A percentile compares a stretch with the other conserved stretches of the same genome.
Conservation (phyloP, 2,797 vertebrate genomes). For the Sebastes cheni region DNA sequence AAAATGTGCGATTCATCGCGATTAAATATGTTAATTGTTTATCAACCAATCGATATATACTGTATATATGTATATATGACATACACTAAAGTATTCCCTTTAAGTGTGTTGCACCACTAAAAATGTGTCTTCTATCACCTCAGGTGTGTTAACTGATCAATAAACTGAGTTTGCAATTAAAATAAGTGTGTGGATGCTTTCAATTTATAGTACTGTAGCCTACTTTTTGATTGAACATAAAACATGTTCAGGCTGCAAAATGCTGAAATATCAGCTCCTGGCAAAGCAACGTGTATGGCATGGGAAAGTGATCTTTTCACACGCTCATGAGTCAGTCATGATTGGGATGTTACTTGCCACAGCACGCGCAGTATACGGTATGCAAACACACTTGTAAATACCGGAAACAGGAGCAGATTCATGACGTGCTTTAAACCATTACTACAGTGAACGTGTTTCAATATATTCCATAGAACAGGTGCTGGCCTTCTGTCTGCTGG, state of each 20-base stretch:
- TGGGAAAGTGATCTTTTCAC: conserved; percentile 38
- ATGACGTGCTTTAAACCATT: neutral
- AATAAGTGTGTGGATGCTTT: neutral
- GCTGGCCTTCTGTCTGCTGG: neutral
- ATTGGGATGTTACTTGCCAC: conserved; percentile 1
- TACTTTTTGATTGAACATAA: neutral
- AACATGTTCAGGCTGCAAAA: neutral
- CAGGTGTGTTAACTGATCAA: no score
- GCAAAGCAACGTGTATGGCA: neutral
- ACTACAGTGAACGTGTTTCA: neutral
- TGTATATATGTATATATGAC: no score
- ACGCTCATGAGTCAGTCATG: neutral
- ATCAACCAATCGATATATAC: neutral
- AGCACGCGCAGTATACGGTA: neutral
- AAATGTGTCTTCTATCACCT: no score
- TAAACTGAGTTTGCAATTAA: neutral
- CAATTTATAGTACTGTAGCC: neutral
- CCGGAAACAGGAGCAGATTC: neutral
- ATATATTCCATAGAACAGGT: neutral
- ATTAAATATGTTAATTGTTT: no score
- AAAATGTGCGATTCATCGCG: no score
- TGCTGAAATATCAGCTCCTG: neutral
- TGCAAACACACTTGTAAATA: neutral
- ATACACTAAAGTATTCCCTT: no score
- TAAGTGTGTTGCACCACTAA: no score